Evolutionary conservation across 2,888 invertebrate genomes (phyloP).

Genomic region (Drosophila engyochracea): DNA sequence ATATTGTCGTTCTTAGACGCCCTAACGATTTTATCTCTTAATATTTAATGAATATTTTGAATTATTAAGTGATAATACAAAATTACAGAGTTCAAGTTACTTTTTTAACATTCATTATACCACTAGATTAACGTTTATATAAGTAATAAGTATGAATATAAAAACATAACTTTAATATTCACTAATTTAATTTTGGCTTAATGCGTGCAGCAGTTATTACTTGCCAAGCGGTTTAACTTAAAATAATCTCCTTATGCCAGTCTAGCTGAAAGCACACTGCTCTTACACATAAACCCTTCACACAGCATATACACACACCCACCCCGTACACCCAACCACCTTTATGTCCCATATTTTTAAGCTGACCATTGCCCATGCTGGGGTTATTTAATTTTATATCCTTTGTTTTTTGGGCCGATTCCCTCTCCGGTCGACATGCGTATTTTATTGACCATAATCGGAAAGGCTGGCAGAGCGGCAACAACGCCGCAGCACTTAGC

Average conservation of each 20-base stretch:
- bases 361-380: slow-evolving; percentile 36
- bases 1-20: not conserved
- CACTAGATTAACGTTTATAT: not conserved
- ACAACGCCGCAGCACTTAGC: slow-evolving; percentile 66
- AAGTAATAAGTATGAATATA: not conserved
- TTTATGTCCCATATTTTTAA: slow-evolving; percentile 34
- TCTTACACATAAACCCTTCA: slow-evolving; percentile 40
- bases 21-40: not conserved
- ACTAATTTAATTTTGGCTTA: slow-evolving; percentile 20
- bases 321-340: slow-evolving; percentile 24
- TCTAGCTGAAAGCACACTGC: slow-evolving; percentile 22
- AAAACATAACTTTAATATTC: not conserved
- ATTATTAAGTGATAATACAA: not conserved
- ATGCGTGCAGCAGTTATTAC: slow-evolving; percentile 8
- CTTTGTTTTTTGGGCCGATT: slow-evolving; percentile 12
- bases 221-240: slow-evolving; percentile 31
- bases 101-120: not conserved
- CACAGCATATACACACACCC: slow-evolving; percentile 18
- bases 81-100: not conserved
- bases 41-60: not conserved
- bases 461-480: slow-evolving; percentile 10
- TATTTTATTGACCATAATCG: slow-evolving; percentile 74
- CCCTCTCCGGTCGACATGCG: slow-evolving; percentile 27
- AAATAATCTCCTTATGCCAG: slow-evolving; percentile 51
- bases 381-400: slow-evolving; percentile 60